Percentiles rank a stretch among this genome's conserved stretches.
These are phyloP conservation scores for Catamblyrhynchus diadema DNA, from an alignment of 2,797 vertebrate genomes.

Conservation along the genomic window DNA sequence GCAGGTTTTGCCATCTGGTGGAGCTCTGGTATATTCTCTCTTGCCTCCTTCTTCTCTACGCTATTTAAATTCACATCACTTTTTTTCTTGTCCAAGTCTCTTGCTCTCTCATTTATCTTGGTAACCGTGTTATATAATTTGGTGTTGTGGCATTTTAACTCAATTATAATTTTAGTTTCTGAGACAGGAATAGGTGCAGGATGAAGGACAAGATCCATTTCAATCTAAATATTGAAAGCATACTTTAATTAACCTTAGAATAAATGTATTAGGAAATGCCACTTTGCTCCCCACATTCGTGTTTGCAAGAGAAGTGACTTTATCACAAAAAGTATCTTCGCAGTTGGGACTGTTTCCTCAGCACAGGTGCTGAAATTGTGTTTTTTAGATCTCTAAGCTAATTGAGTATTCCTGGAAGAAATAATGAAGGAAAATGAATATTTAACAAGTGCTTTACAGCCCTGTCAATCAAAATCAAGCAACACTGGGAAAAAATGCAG, in stretches of 20 bases:
- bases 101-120: background rate
- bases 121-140: background rate
- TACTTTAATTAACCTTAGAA: background rate
- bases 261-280: background rate
- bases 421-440: background rate
- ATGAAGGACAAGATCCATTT: background rate
- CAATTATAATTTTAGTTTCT: background rate
- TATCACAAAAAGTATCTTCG: background rate
- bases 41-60: background rate
- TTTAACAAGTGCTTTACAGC: background rate
- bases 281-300: background rate
- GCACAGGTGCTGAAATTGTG: background rate
- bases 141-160: background rate
- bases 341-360: background rate
- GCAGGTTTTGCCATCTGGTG: background rate
- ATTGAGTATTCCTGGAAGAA: conserved; percentile 2
- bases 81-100: background rate
- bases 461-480: conserved; percentile 5
- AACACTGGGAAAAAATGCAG: background rate
- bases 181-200: background rate
- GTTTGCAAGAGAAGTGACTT: background rate
- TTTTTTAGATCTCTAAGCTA: background rate
- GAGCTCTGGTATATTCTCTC: background rate
- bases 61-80: background rate
- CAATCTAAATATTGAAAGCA: background rate